Conservation (phyloP, 2,113 vertebrate genomes). For the Phrynocephalus versicolor region DNA sequence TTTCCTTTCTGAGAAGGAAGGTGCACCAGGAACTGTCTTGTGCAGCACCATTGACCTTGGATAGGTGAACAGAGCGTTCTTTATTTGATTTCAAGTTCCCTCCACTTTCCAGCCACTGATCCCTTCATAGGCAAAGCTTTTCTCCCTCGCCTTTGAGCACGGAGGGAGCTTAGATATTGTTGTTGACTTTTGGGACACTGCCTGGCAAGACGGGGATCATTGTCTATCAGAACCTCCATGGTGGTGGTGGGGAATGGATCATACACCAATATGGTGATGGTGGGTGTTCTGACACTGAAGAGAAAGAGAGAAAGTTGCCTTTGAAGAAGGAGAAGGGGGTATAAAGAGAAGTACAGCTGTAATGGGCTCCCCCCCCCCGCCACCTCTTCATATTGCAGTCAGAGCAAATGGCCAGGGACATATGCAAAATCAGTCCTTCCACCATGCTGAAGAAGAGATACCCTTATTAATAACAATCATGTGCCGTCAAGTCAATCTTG, state of each 20-base stretch:
- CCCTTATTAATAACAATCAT: neutral
- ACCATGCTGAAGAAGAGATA: neutral
- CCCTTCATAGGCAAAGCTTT: slow-evolving; percentile 35
- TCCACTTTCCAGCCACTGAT: slow-evolving; percentile 50
- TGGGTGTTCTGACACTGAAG: no score
- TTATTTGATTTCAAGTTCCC: slow-evolving; percentile 35
- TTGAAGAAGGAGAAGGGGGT: neutral
- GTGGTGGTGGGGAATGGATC: neutral
- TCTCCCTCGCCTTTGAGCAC: neutral
- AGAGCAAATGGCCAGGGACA: slow-evolving; percentile 30
- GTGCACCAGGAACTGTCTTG: neutral
- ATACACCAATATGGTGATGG: neutral
- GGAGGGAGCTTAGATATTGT: accelerated
- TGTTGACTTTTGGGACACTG: neutral
- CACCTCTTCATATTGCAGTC: slow-evolving; percentile 34
- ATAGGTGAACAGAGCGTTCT: slow-evolving; percentile 19
- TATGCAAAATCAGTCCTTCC: slow-evolving; percentile 9
- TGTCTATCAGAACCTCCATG: neutral
- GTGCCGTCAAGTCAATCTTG: no score
- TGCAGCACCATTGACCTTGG: slow-evolving; percentile 4
- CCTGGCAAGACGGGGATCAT: neutral
- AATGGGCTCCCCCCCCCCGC: slow-evolving; percentile 4
- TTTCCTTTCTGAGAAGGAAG: slow-evolving; percentile 17
- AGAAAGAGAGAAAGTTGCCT: neutral
- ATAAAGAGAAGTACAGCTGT: neutral